A percentile compares a stretch with the other conserved stretches of the same genome.
Conservation (phyloP, 2,888 invertebrate genomes). For the Hermodice carunculata region DNA sequence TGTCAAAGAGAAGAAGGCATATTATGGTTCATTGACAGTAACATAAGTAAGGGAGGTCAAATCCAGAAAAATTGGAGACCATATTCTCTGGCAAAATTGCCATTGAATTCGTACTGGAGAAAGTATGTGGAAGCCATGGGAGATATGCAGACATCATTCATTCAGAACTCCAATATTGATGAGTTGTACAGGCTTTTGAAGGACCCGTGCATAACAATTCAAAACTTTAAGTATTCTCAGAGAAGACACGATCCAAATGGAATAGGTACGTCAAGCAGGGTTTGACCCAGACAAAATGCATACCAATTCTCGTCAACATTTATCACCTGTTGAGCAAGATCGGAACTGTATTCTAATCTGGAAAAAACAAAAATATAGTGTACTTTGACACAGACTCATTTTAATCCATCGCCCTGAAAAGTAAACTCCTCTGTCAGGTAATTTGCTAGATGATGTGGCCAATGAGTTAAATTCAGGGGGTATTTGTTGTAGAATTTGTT, state of each 20-base stretch:
- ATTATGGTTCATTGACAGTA: constrained; percentile 37
- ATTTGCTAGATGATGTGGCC: too few species aligned
- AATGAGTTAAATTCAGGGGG: too few species aligned
- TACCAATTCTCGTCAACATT: constrained; percentile 2
- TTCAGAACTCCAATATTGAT: background rate
- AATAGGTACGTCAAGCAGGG: background rate
- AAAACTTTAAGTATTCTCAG: background rate
- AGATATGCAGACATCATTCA: background rate
- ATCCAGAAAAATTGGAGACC: background rate
- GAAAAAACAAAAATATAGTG: constrained; percentile 37
- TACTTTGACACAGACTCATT: constrained; percentile 14
- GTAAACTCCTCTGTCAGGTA: too few species aligned
- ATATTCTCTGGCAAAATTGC: background rate
- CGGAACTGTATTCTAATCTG: constrained; percentile 32
- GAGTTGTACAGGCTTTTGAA: background rate
- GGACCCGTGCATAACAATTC: background rate
- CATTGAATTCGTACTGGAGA: constrained; percentile 36
- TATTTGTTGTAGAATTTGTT: too few species aligned
- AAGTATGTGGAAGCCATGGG: background rate
- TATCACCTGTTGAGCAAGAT: constrained; percentile 6
- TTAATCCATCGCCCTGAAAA: too few species aligned
- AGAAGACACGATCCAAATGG: background rate
- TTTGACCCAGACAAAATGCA: background rate
- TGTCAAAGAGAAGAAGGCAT: constrained; percentile 41
- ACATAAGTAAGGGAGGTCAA: background rate